These are phyloP conservation scores for Bucco capensis DNA, from an alignment of 2,113 vertebrate genomes.

Conservation along the genomic window DNA sequence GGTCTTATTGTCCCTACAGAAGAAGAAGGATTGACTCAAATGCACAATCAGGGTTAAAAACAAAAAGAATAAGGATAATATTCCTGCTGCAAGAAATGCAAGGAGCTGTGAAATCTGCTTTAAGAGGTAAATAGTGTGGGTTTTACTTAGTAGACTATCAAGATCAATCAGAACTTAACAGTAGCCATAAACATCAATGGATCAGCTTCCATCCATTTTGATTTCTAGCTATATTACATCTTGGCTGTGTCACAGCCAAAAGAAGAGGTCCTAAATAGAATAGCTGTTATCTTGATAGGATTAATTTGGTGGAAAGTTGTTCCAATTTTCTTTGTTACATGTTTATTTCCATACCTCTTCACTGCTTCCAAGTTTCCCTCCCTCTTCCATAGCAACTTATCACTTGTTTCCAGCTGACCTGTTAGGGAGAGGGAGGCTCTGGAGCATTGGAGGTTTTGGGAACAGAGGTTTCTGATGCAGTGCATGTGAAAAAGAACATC, in stretches of 20 bases:
- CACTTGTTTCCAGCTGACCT: background rate
- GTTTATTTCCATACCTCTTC: background rate
- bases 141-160: background rate
- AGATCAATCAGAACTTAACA: conserved; percentile 1
- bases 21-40: background rate
- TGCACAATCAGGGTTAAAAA: background rate
- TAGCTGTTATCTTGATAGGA: background rate
- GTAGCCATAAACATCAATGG: background rate
- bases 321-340: background rate
- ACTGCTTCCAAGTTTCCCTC: background rate
- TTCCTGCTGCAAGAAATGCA: conserved; percentile 20
- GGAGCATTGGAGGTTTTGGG: background rate
- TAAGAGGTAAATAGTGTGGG: background rate
- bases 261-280: background rate
- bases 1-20: background rate
- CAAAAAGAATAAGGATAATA: background rate
- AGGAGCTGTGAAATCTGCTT: conserved; percentile 55
- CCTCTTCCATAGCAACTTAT: background rate
- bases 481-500: background rate
- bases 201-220: background rate
- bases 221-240: background rate
- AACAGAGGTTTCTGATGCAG: background rate
- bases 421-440: background rate
- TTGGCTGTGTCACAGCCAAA: background rate
- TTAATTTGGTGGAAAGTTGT: background rate